Evolutionary conservation across 2,888 invertebrate genomes (phyloP).

Genomic region (Conus canariensis): DNA sequence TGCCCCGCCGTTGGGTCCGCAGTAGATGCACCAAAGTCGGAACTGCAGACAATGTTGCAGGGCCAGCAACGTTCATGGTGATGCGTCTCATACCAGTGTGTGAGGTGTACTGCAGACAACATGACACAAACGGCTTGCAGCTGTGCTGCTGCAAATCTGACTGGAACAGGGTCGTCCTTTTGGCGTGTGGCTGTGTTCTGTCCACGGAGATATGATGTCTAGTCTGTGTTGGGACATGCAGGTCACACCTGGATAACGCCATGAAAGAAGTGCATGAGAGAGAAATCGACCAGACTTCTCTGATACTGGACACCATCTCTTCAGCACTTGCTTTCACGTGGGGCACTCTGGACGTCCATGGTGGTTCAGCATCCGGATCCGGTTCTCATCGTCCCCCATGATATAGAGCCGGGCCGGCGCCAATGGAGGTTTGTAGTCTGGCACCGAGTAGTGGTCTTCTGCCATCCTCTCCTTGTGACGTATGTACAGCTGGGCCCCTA

Average conservation of each 20-base stretch:
- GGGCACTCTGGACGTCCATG: constrained; percentile 44
- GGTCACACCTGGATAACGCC: not conserved
- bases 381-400: constrained; percentile 58
- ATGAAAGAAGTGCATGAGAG: not conserved
- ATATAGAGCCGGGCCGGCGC: constrained; percentile 56
- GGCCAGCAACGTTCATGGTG: not conserved
- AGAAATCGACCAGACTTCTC: constrained; percentile 7
- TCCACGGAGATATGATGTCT: not conserved
- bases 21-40: not conserved
- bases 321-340: constrained; percentile 30
- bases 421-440: constrained; percentile 47
- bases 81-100: not conserved
- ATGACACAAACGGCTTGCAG: not conserved
- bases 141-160: not conserved
- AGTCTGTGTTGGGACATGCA: not conserved
- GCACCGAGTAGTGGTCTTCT: constrained; percentile 52
- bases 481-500: constrained; percentile 69
- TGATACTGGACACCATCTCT: not conserved
- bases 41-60: not conserved
- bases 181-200: not conserved
- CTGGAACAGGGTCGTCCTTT: not conserved
- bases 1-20: not conserved
- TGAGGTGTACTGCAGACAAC: not conserved
- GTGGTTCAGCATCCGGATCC: constrained; percentile 60
- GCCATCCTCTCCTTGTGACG: constrained; percentile 50